Percentiles rank a stretch among this genome's conserved stretches.
These are phyloP conservation scores for Denticeps clupeoides DNA, from an alignment of 2,797 vertebrate genomes.

Conservation along the genomic window DNA sequence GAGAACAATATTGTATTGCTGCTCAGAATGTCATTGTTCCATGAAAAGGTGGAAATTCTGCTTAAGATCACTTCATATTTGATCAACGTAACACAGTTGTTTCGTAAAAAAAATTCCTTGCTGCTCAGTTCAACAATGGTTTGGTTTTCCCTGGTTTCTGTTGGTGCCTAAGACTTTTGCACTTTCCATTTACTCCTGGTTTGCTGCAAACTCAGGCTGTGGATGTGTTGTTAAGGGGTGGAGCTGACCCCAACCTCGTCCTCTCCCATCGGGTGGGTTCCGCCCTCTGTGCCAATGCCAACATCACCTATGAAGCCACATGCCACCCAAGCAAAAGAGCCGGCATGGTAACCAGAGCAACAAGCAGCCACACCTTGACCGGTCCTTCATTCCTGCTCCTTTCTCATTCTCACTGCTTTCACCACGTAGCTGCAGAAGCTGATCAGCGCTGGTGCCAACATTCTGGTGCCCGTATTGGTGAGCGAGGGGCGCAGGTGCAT, in stretches of 20 bases:
- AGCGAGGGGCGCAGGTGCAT: constrained; percentile 31
- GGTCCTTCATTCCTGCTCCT: no score
- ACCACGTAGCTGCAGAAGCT: constrained; percentile 66
- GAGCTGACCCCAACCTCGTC: constrained; percentile 68
- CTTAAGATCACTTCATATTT: no score
- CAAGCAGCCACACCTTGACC: neutral
- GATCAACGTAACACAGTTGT: no score
- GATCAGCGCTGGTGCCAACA: constrained; percentile 56
- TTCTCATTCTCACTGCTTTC: no score
- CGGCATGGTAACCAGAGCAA: constrained; percentile 55
- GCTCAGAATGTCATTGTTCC: no score
- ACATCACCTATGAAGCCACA: constrained; percentile 56
- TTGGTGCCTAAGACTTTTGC: no score
- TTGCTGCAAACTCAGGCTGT: constrained; percentile 51
- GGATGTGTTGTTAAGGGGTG: constrained; percentile 60
- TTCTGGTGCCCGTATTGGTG: constrained; percentile 62
- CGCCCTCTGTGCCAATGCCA: constrained; percentile 62
- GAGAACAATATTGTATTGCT: no score
- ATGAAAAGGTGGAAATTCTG: no score
- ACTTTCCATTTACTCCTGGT: neutral
- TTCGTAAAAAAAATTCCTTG: no score
- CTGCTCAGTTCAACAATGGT: no score
- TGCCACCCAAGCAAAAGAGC: constrained; percentile 32
- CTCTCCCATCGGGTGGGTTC: constrained; percentile 58
- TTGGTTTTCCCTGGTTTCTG: no score